These are phyloP conservation scores for Lophotriccus pileatus DNA, from an alignment of 2,797 vertebrate genomes.

Conservation along the genomic window DNA sequence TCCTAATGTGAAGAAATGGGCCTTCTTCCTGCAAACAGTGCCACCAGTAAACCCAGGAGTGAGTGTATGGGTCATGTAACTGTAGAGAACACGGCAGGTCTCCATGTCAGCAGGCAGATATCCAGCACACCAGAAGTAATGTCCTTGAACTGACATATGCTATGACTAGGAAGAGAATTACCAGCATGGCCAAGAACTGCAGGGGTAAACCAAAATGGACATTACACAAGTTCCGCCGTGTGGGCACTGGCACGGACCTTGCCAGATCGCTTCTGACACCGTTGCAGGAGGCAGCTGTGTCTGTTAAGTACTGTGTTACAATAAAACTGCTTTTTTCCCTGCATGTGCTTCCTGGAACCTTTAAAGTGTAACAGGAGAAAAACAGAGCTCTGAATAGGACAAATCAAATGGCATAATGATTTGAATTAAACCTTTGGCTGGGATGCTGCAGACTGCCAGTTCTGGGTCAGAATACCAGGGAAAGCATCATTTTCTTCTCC, in stretches of 20 bases:
- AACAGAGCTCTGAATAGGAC: neutral
- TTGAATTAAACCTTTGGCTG: neutral
- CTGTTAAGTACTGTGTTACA: neutral
- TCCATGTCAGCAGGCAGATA: neutral
- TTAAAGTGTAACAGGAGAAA: neutral
- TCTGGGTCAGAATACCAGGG: neutral
- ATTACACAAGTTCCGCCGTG: neutral
- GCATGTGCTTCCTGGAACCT: neutral
- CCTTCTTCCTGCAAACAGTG: neutral
- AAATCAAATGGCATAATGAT: neutral
- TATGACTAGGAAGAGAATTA: neutral
- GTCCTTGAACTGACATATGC: constrained; percentile 9
- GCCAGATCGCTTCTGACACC: neutral
- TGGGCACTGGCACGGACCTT: neutral
- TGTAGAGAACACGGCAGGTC: neutral
- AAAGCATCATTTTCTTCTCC: neutral
- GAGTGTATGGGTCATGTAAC: neutral
- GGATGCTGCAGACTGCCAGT: neutral
- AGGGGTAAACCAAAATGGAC: neutral
- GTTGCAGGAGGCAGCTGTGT: neutral
- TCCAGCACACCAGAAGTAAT: neutral
- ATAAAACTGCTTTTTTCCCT: neutral
- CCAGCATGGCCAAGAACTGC: neutral
- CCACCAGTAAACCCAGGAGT: neutral
- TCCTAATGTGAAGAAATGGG: neutral